Percentiles rank a stretch among this genome's conserved stretches.
These are phyloP conservation scores for Beris chalybata DNA, from an alignment of 2,888 invertebrate genomes.

Conservation along the genomic window DNA sequence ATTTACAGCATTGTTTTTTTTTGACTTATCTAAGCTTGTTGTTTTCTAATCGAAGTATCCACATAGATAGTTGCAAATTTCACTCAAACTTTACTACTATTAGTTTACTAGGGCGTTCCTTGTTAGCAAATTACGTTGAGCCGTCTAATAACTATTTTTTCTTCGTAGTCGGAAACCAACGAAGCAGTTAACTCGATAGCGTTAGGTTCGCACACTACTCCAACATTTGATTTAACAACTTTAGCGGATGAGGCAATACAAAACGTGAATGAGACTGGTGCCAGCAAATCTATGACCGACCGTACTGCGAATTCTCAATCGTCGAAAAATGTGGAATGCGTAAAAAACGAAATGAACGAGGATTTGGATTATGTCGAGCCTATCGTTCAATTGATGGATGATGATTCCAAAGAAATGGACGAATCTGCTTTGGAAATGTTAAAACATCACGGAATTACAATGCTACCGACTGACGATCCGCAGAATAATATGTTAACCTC, in stretches of 20 bases:
- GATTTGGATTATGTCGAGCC: conserved; percentile 34
- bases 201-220: background rate
- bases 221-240: conserved; percentile 8
- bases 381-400: conserved; percentile 35
- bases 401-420: conserved; percentile 47
- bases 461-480: conserved; percentile 77
- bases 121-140: too few relatives aligned
- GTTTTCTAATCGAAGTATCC: conserved; percentile 16
- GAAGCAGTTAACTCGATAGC: conserved; percentile 53
- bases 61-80: background rate
- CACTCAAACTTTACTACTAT: background rate
- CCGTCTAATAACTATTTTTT: background rate
- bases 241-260: background rate
- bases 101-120: too few relatives aligned
- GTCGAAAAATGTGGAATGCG: background rate
- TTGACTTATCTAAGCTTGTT: background rate
- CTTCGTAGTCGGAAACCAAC: conserved; percentile 52
- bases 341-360: background rate
- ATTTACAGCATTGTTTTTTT: background rate
- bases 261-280: background rate
- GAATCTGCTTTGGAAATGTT: conserved; percentile 64
- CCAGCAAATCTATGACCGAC: background rate
- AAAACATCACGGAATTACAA: conserved; percentile 82
- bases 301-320: too few relatives aligned
- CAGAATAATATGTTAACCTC: conserved; percentile 70